These are phyloP conservation scores for Cheilosia grossa DNA, from an alignment of 2,888 invertebrate genomes.

Conservation along the genomic window DNA sequence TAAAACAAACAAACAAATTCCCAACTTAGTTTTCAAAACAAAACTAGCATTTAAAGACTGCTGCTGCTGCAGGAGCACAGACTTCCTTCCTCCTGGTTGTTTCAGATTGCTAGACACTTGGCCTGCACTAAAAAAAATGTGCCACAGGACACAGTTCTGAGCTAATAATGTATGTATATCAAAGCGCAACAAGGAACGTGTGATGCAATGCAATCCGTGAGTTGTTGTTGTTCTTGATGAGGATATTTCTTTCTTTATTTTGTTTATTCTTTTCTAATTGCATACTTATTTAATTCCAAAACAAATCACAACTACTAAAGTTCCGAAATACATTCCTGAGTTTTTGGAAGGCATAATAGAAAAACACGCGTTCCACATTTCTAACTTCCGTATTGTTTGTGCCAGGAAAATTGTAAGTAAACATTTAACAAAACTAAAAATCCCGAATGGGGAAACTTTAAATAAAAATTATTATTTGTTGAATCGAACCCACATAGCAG, in stretches of 20 bases:
- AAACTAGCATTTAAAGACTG: conserved; percentile 10
- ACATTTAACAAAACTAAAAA: conserved; percentile 21
- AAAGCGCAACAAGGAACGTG: conserved; percentile 57
- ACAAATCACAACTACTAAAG: conserved; percentile 51
- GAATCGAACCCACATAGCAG: conserved; percentile 65
- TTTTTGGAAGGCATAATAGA: conserved; percentile 46
- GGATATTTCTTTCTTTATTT: conserved; percentile 63
- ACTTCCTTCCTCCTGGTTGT: conserved; percentile 53
- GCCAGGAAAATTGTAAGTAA: conserved; percentile 74
- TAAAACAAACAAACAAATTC: conserved; percentile 37
- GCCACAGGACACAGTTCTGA: conserved; percentile 61
- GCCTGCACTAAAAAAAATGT: conserved; percentile 28
- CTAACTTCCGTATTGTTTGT: conserved; percentile 44
- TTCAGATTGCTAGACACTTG: conserved; percentile 55
- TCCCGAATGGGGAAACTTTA: conserved; percentile 21
- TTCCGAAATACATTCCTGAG: conserved; percentile 60
- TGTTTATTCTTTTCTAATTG: conserved; percentile 44
- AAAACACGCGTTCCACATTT: conserved; percentile 51
- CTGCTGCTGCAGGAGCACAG: conserved; percentile 52
- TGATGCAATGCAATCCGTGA: conserved; percentile 59
- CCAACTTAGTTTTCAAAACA: conserved; percentile 57
- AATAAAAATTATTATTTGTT: conserved; percentile 59
- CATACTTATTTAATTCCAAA: conserved; percentile 54
- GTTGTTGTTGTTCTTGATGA: conserved; percentile 65
- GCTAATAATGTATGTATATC: conserved; percentile 43